Base-by-base conservation (phyloP, 2,888 invertebrate species). In the Melanostoma scalare region DNA sequence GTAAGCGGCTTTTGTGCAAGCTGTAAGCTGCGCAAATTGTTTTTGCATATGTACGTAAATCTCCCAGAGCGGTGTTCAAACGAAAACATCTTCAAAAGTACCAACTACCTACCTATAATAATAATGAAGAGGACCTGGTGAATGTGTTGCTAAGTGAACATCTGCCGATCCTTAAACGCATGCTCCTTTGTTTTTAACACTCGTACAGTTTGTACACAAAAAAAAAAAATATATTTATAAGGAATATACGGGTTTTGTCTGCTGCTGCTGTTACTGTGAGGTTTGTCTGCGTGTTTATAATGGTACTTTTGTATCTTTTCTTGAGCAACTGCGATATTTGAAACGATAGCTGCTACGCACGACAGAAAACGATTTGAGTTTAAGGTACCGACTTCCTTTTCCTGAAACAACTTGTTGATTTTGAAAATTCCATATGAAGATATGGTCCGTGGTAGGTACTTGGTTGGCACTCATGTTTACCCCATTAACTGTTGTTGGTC, bases 1-100 rank as follows among this genome's bases (percentile, higher is more conserved):
- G 73, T 79, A 74, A 79, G 74, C 74, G 48, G 74, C 74, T 79
- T 78, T 79, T 79, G 74, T 68, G 79, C 79, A 79, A 73, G 73
- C 73, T 73, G 79, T 67, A 77, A 72, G 33, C 52, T 8, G 20
- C 65, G 31, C n/a, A 63, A 40, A 9, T 10, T 33, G 44, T 33
- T 48, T 48, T 48, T 36, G 38, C 30, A 48, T 63, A 63, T 5
- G 61, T 63, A 63, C 9, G 61, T 63, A 50, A 63, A 63, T 50
- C 36, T 38, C n/a, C 31, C 35, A 35, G 6, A 36, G 53, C 53
- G 10, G 33, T 10, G n/a, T 52, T 30, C 50, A 46, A 46, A 31
- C 38, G 33, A 61, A 61, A 61, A 46, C 35, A 60, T 44, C 30
- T 46, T 46, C 44, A 61, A 38, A 38, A 50, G 10, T 6, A 44